Evolutionary conservation across 2,113 vertebrate species (phyloP).

Genomic region (Pseudopipra pipra): DNA sequence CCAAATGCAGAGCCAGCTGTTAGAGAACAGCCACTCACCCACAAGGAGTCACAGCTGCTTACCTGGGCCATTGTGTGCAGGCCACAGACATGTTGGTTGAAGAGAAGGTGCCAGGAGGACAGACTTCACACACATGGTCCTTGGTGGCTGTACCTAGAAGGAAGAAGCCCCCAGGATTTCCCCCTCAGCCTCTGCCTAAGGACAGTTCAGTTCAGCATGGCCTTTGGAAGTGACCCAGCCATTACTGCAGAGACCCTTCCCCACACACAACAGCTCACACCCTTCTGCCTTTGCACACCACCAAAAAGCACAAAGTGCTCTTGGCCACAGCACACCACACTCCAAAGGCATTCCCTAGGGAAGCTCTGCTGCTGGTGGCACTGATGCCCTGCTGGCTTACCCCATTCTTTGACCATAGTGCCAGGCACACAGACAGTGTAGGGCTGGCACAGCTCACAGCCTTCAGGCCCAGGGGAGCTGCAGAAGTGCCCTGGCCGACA

Average conservation of each 20-base stretch:
- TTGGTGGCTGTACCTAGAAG: background rate
- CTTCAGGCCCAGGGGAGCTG: background rate
- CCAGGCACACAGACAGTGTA: background rate
- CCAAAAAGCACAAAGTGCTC: background rate
- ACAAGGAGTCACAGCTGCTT: background rate
- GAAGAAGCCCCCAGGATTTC: background rate
- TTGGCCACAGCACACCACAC: background rate
- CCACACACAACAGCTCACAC: background rate
- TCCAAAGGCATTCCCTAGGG: background rate
- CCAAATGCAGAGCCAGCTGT: background rate
- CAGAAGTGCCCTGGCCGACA: conserved; percentile 3
- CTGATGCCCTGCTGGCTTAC: background rate
- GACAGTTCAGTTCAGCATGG: background rate
- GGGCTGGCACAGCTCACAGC: background rate
- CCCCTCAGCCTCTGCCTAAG: background rate
- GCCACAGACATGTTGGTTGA: background rate
- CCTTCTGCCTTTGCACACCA: background rate
- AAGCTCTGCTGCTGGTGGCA: background rate
- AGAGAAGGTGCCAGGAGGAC: background rate
- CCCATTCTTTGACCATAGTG: background rate
- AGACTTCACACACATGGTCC: background rate
- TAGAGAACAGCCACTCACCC: background rate
- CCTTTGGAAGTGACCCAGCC: background rate
- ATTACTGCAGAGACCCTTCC: background rate
- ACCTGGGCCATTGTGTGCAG: background rate